Evolutionary conservation across 2,113 vertebrate genomes (phyloP), one percentile per base, ranked within the genome.

Genomic region (Lutjanus erythropterus): DNA sequence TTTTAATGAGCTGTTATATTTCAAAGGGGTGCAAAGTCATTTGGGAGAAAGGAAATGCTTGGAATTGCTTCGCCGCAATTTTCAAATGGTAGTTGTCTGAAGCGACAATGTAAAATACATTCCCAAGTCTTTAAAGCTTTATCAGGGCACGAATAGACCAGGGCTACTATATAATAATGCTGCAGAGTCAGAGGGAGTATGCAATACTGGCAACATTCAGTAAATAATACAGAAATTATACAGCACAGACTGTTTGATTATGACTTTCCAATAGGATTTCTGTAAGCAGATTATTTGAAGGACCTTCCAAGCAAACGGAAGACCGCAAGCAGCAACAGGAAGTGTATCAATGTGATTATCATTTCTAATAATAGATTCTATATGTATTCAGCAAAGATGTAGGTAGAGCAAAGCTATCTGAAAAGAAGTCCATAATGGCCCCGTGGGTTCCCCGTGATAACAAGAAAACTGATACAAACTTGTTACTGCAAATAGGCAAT

Each of bases 401-500:
- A 52, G 42, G 27, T n/a, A 27, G 41, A 46, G 59, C 14, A 61
- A 61, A 50, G 23, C 44, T 7, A 21, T 14, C 15, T 73, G 23
- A 33, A 50, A 44, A 58, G 9, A 49, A 72, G 53, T 42, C 29
- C 49, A 27, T 46, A 80, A 69, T 9, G 9, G 15, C 29, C n/a
- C 0, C 0, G 1, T 49, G 31, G 39, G 66, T 55, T 61, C 31
- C 5, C 33, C 37, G 67, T 47, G 67, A 72, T 39, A 49, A 33
- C 11, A 41, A 31, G 49, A 42, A 56, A 44, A 19, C 37, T 23
- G 68, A 86, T 58, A 41, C 59, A 55, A 85, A 68, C n/a, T 61
- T 79, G 70, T 81, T 60, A 62, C 68, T 67, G 59, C 50, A 79
- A 76, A 79, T 35, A 75, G 71, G 60, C 59, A 76, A 76, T 76